Evolutionary conservation across 2,113 vertebrate genomes (phyloP), one percentile per base, ranked within the genome.

Genomic region (Sinocyclocheilus rhinocerous): DNA sequence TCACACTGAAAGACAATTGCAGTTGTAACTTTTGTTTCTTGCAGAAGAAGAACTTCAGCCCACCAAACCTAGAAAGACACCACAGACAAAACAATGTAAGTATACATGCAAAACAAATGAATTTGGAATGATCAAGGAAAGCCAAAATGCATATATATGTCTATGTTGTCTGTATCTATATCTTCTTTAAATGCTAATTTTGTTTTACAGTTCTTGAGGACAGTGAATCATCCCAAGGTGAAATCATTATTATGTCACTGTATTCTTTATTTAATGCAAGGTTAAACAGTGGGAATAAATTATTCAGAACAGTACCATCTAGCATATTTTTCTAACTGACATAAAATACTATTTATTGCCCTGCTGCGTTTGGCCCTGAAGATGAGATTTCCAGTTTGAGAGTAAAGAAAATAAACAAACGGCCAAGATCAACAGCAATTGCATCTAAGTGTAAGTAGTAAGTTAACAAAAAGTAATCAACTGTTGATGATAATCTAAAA

Each of bases 181-280:
- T 72, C 8, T 72, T 22, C 13, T 20, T 20, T 9, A 72, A 42
- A 72, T 42, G 67, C 29, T 70, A 12, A 70, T 70, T 70, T 42
- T 72, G 8, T 72, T 42, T 72, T 72, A 72, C 69, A 72, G 69
- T 39, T 72, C 69, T 10, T 4, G 33, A 39, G 18, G 69, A 72
- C 18, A 72, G 69, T 42, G 69, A 72, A 72, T 42, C 69, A 72
- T 42, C 69, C 18, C 69, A 72, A 42, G 69, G 36, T 72, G 8
- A 72, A 39, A 70, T 36, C 16, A 20, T 69, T 33, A 70, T 36
- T 6, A 11, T 36, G 5, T 36, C 16, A 70, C 12, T 70, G 67
- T 15, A 70, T 36, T 70, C 67, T 2, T 26, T 36, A 1, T 50
- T 50, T 50, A 50, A 50, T 50, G 48, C 12, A 50, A 50, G 48